Base-by-base conservation (phyloP, 2,888 invertebrate genomes). In the Tromatobia lineatoria region DNA sequence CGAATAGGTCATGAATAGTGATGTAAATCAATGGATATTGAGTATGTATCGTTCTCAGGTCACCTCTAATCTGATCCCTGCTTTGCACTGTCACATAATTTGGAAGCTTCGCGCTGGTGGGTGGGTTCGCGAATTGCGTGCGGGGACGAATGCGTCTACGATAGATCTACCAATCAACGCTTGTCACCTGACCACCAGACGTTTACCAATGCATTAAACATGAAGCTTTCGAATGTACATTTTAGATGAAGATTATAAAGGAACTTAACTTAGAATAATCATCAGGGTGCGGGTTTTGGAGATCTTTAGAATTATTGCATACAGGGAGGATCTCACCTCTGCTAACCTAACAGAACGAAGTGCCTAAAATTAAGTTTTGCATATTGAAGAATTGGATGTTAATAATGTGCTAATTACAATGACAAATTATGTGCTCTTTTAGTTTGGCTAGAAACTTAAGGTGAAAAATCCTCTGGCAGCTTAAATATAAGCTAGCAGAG, bases 21-120 rank as follows among this genome's bases (percentile, higher is more conserved):
- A 20, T 64, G 38, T 38, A 10, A 64, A 64, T 38, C 64, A 38
- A 64, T 64, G 18, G 64, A 64, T 64, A 64, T 38, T 18, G 38
- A 38, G 38, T 29, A 11, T 8, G 18, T 34, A n/a, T 2, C 7
- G 18, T 38, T 7, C 34, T n/a, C 15, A 7, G 61, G 10, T 38
- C 10, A 34, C 11, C 54, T 54, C 38, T 34, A 34, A 61, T 61
- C n/a, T 18, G 8, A 10, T 34, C 29, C 2, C 29, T 25, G 29
- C 18, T 59, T 59, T 25, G 29, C 15, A 57, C 13, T 13, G 11
- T 54, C 23, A 23, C 54, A 23, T 54, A 54, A 54, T 54, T 54
- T 23, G 54, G 8, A 4, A 20, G 54, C 20, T 20, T 52, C 3
- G 6, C n/a, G n/a, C n/a, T 18, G 7, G 0, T 20, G 20, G 2